Conservation (phyloP, 1,140 invertebrate species). For the Leptinotarsa lineolata region DNA sequence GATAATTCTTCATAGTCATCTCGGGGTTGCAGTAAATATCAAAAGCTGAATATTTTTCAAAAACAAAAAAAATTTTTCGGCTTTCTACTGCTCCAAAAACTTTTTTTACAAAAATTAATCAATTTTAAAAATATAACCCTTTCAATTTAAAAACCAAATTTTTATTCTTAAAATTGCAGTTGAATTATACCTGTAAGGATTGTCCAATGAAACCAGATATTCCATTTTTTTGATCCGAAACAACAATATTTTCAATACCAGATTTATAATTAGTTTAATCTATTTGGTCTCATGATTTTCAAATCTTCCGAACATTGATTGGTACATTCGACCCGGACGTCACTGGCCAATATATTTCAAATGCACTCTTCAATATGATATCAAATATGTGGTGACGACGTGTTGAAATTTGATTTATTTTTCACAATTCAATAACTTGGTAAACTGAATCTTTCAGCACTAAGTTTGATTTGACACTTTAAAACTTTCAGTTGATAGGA, state of each 20-base stretch:
- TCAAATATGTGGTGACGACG: constrained; percentile 15
- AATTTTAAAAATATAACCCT: neutral
- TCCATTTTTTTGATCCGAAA: constrained; percentile 11
- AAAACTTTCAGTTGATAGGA: no score
- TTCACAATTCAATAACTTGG: no score
- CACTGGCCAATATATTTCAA: constrained; percentile 14
- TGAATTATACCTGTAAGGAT: constrained; percentile 1
- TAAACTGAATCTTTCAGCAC: no score
- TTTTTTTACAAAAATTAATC: neutral
- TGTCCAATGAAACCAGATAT: neutral
- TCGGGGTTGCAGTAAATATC: constrained; percentile 11
- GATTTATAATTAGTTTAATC: constrained; percentile 4
- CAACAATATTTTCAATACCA: neutral
- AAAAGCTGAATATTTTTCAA: neutral
- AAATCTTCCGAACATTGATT: constrained; percentile 4
- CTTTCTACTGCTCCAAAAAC: neutral
- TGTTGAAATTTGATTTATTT: no score
- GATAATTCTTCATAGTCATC: constrained; percentile 23
- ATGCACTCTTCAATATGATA: neutral
- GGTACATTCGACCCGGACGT: neutral
- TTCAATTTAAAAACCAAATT: constrained; percentile 4
- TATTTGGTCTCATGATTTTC: neutral
- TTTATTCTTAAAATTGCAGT: neutral
- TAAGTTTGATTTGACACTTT: no score
- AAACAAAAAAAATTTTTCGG: neutral